phyloP scores from a whole-genome alignment of 2,888 invertebrate genomes.

The Saturnia pavonia region DNA sequence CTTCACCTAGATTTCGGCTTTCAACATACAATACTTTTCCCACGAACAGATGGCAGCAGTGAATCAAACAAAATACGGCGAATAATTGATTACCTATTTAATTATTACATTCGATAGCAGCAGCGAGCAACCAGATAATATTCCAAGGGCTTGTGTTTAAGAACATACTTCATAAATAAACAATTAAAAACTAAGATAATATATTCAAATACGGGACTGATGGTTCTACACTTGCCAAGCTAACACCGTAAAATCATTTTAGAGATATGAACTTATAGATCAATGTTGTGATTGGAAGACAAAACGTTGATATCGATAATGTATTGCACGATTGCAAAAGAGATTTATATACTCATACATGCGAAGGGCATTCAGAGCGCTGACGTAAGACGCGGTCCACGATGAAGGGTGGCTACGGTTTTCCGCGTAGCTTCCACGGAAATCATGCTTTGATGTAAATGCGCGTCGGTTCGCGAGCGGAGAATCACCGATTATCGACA shows the following conservation, averaged over 20 bases:
- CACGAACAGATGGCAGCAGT: slow-evolving; percentile 70
- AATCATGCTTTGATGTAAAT: slow-evolving; percentile 26
- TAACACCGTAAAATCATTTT: neutral
- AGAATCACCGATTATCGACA: slow-evolving; percentile 47
- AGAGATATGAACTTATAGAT: slow-evolving; percentile 2
- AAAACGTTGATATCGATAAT: slow-evolving; percentile 37
- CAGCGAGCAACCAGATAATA: neutral
- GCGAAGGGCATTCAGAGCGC: slow-evolving; percentile 34
- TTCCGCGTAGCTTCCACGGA: slow-evolving; percentile 29
- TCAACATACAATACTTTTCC: slow-evolving; percentile 58
- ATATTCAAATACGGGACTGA: neutral
- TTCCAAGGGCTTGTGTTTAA: neutral
- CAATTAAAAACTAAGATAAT: neutral
- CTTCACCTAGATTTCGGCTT: slow-evolving; percentile 77
- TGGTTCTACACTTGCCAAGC: neutral
- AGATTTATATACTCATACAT: slow-evolving; percentile 31
- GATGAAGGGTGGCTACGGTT: slow-evolving; percentile 40
- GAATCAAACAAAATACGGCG: slow-evolving; percentile 48
- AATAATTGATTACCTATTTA: slow-evolving; percentile 26
- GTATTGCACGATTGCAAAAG: slow-evolving; percentile 14
- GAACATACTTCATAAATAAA: neutral
- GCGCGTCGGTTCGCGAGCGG: slow-evolving; percentile 26
- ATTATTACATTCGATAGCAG: neutral
- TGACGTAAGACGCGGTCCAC: slow-evolving; percentile 46
- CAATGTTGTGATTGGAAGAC: slow-evolving; percentile 20